Conservation (phyloP, 2,888 invertebrate genomes). For the Synanthedon tipuliformis region DNA sequence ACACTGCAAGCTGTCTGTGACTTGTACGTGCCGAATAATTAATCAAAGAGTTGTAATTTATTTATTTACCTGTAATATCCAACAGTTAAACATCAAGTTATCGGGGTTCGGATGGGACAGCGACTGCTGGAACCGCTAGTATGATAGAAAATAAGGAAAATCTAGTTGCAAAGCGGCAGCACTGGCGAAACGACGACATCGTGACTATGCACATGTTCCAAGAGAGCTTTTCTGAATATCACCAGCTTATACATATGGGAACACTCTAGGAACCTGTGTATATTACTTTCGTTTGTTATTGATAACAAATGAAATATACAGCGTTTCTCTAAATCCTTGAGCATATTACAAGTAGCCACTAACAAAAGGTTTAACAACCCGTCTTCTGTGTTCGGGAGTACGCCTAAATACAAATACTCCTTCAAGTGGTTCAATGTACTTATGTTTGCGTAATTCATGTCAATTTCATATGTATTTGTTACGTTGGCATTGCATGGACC, state of each 20-base stretch:
- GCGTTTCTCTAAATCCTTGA: not conserved
- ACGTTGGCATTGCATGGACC: not conserved
- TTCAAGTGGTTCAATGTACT: not conserved
- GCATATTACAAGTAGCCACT: not conserved
- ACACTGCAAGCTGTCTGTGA: too few relatives aligned
- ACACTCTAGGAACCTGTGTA: not conserved
- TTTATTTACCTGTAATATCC: too few relatives aligned
- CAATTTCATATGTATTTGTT: not conserved
- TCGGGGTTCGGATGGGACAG: too few relatives aligned
- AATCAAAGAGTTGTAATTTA: too few relatives aligned
- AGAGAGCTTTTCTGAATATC: not conserved
- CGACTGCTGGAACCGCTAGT: too few relatives aligned
- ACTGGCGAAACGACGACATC: not conserved
- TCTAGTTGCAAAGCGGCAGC: too few relatives aligned
- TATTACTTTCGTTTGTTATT: not conserved
- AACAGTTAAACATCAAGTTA: too few relatives aligned
- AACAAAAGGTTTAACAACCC: not conserved
- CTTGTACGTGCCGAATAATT: too few relatives aligned
- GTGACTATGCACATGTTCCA: not conserved
- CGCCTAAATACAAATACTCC: not conserved
- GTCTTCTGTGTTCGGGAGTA: not conserved
- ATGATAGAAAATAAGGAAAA: too few relatives aligned
- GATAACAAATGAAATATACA: not conserved
- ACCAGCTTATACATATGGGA: not conserved
- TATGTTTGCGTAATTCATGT: not conserved